Base-by-base conservation (phyloP, 2,888 invertebrate species). In the Trissoscelio sp. region DNA sequence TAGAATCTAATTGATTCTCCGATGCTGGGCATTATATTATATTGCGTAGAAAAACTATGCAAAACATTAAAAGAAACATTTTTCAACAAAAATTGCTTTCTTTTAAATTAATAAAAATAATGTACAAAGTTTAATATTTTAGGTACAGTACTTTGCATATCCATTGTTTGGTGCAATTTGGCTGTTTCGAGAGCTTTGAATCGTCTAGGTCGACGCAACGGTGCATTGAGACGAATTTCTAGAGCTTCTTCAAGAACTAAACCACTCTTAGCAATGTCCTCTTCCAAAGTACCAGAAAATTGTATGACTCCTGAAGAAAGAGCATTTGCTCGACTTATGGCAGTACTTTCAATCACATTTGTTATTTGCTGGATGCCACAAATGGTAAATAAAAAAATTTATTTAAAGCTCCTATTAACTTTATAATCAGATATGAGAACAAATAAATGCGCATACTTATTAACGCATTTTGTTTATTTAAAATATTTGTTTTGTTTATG, bases 341-440 rank as follows among this genome's bases (percentile, higher is more conserved):
- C 95, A 0, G 94, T 95, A 60, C 93, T 97, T 44, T 96, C 97
- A 83, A 94, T 96, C 83, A 94, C 96, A 24, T 97, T 97, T 90
- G 95, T 97, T 87, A 92, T 95, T 46, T 97, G 96, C 92, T 97
- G 97, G 97, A 93, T 96, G 92, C 97, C 97, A 20, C 96, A 97
- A 92, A 95, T 97, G 95, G 97, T 97, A 89, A 58, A 42, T 12
- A 9, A 2, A 2, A 2, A 9, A 34, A 6, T 24, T 24, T 37
- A n/a, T n/a, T n/a, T n/a, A n/a, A n/a, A n/a, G n/a, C n/a, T n/a
- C n/a, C n/a, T n/a, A n/a, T n/a, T n/a, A n/a, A n/a, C n/a, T n/a
- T n/a, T n/a, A n/a, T n/a, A n/a, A n/a, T n/a, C n/a, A n/a, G n/a
- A n/a, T n/a, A n/a, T n/a, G 6, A 24, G 24, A 24, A 24, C 24